Base-by-base conservation (phyloP, 2,797 vertebrate genomes). In the Sebastes hubbsi region DNA sequence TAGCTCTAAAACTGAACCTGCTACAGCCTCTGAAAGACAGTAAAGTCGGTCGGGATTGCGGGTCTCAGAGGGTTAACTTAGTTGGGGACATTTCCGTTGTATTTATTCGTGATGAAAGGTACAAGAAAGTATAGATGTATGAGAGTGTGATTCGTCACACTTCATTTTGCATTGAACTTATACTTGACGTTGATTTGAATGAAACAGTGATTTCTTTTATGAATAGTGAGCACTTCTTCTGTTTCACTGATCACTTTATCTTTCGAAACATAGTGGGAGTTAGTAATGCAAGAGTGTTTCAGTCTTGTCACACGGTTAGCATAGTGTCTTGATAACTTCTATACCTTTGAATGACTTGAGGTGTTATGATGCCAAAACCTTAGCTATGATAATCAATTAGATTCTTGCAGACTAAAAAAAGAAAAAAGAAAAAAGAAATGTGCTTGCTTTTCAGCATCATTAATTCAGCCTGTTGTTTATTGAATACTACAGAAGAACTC, bases 341-440 rank as follows among this genome's bases (percentile, higher is more conserved):
- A 77, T 89, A 93, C 77, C 85, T 87, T 90, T 85, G 86, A 90
- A 92, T 91, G 88, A 90, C 78, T 79, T 90, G 72, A 92, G 78
- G 81, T 88, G 75, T 85, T 87, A 85, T 67, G 80, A 89, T 88
- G 83, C 86, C 86, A 84, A 87, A 90, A 75, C 65, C 13, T 54
- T 89, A 83, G 77, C 77, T 88, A 84, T 79, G 71, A 73, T 87
- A 89, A 87, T 82, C 75, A 77, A 80, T 84, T 87, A 88, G 86
- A 88, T 82, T 91, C 52, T 81, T 52, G 84, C 75, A 82, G 60
- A 83, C 59, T 76, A 8, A 77, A 77, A 75, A 20, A 64, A 10
- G 16, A 52, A 38, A 22, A 22, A 54, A n/a, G n/a, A 13, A 55
- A 24, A 72, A 63, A 68, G 52, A 61, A 73, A 20, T 46, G 8